phyloP scores from a whole-genome alignment of 2,888 invertebrate species.

The Tetheella fluctuosa region DNA sequence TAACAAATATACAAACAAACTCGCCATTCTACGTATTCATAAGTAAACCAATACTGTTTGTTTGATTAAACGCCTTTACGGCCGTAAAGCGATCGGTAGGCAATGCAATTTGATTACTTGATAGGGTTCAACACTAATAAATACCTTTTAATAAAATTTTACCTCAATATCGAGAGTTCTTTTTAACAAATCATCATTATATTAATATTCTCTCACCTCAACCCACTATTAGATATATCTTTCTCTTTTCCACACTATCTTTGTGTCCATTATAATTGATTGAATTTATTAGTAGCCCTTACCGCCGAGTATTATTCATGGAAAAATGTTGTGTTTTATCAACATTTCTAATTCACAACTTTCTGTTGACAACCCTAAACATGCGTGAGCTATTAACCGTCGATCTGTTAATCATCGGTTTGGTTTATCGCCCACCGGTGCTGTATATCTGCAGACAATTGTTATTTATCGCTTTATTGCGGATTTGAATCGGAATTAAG shows the following conservation, averaged over 20 bases:
- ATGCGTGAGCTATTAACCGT: constrained; percentile 53
- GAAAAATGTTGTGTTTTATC: too few relatives aligned
- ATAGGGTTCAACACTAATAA: constrained; percentile 48
- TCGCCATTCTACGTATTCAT: constrained; percentile 42
- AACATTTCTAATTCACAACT: constrained; percentile 7
- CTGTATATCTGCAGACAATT: constrained; percentile 64
- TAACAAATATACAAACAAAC: neutral
- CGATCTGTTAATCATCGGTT: constrained; percentile 78
- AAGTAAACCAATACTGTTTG: constrained; percentile 41
- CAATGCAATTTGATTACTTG: constrained; percentile 49
- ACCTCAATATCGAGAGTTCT: too few relatives aligned
- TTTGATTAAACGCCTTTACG: constrained; percentile 68
- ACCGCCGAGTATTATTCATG: too few relatives aligned
- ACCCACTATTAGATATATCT: too few relatives aligned
- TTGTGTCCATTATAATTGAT: too few relatives aligned
- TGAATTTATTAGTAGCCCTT: too few relatives aligned
- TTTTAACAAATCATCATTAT: too few relatives aligned
- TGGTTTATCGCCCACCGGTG: constrained; percentile 60
- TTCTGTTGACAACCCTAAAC: constrained; percentile 36
- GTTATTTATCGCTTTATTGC: constrained; percentile 70
- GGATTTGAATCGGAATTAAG: constrained; percentile 30
- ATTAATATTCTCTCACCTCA: too few relatives aligned
- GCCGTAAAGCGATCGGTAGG: constrained; percentile 63
- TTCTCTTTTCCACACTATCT: too few relatives aligned
- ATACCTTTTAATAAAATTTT: neutral